These are phyloP conservation scores for Tribolium freemani DNA, from an alignment of 2,888 invertebrate species.

Conservation along the genomic window DNA sequence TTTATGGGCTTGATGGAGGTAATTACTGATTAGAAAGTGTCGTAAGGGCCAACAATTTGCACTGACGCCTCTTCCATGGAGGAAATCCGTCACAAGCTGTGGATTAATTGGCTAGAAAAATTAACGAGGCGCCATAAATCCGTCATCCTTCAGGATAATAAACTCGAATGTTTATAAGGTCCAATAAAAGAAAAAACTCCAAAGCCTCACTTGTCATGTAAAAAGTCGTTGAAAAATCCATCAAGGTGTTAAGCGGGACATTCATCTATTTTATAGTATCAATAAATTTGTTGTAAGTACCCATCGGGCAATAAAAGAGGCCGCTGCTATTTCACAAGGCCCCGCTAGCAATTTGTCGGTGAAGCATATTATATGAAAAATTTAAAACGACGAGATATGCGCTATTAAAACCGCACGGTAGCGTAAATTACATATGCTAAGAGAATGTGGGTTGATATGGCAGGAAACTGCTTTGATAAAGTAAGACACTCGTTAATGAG, in stretches of 20 bases:
- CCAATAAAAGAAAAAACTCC: constrained; percentile 13
- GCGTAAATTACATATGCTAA: constrained; percentile 47
- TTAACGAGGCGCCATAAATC: constrained; percentile 12
- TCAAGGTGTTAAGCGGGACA: constrained; percentile 43
- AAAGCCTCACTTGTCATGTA: constrained; percentile 8
- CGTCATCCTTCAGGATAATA: constrained; percentile 26
- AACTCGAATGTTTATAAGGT: constrained; percentile 17
- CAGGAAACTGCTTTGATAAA: constrained; percentile 45
- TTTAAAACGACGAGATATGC: constrained; percentile 41
- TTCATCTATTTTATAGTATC: constrained; percentile 51
- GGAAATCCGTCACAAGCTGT: constrained; percentile 27
- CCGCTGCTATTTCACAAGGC: constrained; percentile 48
- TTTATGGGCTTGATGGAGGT: too few species aligned
- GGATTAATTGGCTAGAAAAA: constrained; percentile 15
- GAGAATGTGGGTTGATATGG: constrained; percentile 45
- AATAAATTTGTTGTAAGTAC: constrained; percentile 49
- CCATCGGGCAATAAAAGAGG: constrained; percentile 45
- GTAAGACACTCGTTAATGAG: constrained; percentile 43
- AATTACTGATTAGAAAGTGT: not conserved
- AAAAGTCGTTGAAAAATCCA: constrained; percentile 43
- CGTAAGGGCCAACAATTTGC: not conserved
- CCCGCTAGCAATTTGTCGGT: constrained; percentile 40
- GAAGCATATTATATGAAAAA: constrained; percentile 44
- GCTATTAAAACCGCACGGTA: constrained; percentile 42
- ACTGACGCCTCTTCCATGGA: constrained; percentile 9